Conservation (phyloP, 2,888 invertebrate genomes). For the Apantesis nais region DNA sequence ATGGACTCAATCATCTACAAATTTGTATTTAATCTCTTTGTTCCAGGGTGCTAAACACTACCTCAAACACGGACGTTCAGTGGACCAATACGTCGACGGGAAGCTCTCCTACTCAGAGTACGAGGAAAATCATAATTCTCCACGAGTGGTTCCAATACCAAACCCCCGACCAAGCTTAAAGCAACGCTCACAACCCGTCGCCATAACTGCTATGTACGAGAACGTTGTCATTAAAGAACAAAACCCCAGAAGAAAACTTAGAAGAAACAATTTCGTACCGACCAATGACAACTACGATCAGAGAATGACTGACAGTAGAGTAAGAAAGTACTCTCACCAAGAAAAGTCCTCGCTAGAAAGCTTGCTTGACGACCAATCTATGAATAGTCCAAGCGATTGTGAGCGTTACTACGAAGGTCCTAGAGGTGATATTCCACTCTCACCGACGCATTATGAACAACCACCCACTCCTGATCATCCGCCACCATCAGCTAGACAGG, state of each 20-base stretch:
- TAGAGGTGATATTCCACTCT: conserved; percentile 88
- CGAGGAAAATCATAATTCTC: conserved; percentile 79
- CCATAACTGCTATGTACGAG: conserved; percentile 90
- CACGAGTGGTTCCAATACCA: conserved; percentile 76
- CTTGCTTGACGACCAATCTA: conserved; percentile 85
- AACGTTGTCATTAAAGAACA: conserved; percentile 90
- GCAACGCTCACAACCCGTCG: conserved; percentile 87
- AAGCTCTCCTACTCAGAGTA: conserved; percentile 84
- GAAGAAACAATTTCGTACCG: conserved; percentile 85
- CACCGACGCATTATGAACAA: conserved; percentile 95
- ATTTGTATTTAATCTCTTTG: conserved; percentile 50
- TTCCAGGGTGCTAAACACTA: conserved; percentile 84
- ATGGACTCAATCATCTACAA: neutral
- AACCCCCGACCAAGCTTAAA: conserved; percentile 78
- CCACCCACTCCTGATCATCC: conserved; percentile 98
- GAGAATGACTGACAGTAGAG: conserved; percentile 70
- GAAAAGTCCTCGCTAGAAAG: conserved; percentile 86
- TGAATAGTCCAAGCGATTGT: conserved; percentile 81
- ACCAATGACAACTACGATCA: conserved; percentile 88
- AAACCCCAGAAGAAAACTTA: conserved; percentile 89
- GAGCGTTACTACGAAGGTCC: conserved; percentile 74
- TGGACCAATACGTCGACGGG: conserved; percentile 92
- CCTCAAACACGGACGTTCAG: conserved; percentile 90
- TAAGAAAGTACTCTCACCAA: conserved; percentile 81
- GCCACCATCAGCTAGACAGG: conserved; percentile 95